Evolutionary conservation across 2,888 invertebrate genomes (phyloP), one percentile per base, ranked within the genome.

Genomic region (Leptura quadrifasciata): DNA sequence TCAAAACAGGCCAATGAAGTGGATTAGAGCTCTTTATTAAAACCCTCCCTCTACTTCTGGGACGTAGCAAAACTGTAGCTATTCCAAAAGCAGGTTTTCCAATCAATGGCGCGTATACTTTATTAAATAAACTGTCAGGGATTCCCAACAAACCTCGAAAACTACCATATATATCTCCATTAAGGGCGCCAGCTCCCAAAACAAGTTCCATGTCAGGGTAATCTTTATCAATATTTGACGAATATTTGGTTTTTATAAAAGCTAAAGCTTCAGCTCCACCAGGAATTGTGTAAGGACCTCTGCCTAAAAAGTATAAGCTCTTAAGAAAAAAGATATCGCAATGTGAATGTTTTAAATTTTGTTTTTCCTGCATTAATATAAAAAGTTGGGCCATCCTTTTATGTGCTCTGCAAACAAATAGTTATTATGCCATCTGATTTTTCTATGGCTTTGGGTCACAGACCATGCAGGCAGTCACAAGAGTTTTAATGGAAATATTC

Each of bases 151-250:
- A 87, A 74, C 91, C 90, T 58, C 94, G 90, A 80, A 95, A 88
- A 55, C 93, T 91, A 15, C 95, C 94, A 69, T 94, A 91, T 12
- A 92, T 89, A 85, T 96, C 96, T 0, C 95, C 94, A 70, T 94
- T 94, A 9, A 96, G 88, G 0, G 94, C 94, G 0, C 96, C 94
- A 15, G 94, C 93, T 0, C 95, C 95, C 88, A 96, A 91, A 9
- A 96, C 95, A 15, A 96, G 89, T 87, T 97, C 96, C 76, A 96
- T 92, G 83, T 96, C 95, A 0, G 96, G 94, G 82, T 93, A 92
- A 78, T 92, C 91, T 72, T 91, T 90, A 0, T 85, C 81, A 12
- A 54, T 83, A 18, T 86, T 85, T 4, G 84, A 85, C 0, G 93
- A 91, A 74, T 91, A 91, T 68, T 92, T 92, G 0, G 95, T 95